A percentile compares a stretch with the other conserved stretches of the same genome.
These are phyloP conservation scores for Busseola fusca DNA, from an alignment of 2,888 invertebrate species.

Conservation along the genomic window DNA sequence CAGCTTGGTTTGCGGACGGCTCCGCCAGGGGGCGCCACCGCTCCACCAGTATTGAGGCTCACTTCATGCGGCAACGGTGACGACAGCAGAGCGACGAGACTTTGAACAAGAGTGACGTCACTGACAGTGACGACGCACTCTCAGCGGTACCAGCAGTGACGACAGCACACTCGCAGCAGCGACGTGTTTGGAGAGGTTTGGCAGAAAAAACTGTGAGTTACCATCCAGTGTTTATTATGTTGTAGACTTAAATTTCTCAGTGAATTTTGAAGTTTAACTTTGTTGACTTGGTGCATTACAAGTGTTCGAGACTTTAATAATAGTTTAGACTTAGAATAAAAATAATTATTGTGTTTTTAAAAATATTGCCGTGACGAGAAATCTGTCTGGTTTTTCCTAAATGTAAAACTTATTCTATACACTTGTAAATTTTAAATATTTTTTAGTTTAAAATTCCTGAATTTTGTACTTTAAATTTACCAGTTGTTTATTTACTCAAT, in stretches of 20 bases:
- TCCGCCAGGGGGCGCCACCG: not conserved
- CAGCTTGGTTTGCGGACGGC: not conserved
- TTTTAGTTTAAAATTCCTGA: no score
- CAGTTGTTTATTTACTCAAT: not conserved
- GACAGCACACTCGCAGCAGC: not conserved
- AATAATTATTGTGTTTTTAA: not conserved
- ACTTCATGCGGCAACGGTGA: no score
- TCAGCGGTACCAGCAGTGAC: not conserved
- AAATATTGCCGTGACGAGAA: not conserved
- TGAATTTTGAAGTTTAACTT: not conserved
- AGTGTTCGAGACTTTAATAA: not conserved
- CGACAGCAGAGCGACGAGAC: not conserved
- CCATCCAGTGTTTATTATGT: not conserved
- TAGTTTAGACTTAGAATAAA: not conserved
- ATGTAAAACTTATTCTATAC: not conserved
- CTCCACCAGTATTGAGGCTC: not conserved
- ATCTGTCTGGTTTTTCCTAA: not conserved
- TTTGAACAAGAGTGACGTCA: not conserved
- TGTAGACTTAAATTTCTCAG: not conserved
- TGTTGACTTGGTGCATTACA: no score
- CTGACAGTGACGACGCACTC: not conserved
- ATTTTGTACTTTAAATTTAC: no score
- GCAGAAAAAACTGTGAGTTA: slow-evolving; percentile 1
- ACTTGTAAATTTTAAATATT: no score
- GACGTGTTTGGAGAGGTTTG: not conserved